Percentiles rank a stretch among this genome's conserved stretches.
These are phyloP conservation scores for Oedothorax gibbosus DNA, from an alignment of 1,140 invertebrate species.

Conservation along the genomic window DNA sequence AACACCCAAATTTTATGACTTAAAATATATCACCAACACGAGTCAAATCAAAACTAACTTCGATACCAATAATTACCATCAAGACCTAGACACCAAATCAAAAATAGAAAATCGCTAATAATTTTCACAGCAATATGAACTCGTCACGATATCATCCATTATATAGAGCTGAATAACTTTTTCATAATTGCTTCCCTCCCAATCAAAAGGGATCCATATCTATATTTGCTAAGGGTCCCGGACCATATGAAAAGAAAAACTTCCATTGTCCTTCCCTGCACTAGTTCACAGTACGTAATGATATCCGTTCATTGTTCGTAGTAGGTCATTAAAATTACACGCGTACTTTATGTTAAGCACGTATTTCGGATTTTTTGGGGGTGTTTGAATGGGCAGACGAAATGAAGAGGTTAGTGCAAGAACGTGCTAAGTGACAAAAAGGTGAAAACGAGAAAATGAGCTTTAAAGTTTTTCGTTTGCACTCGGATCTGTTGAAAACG, in stretches of 20 bases:
- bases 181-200: constrained; percentile 28
- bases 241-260: constrained; percentile 9
- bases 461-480: too few species aligned
- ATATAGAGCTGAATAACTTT: background rate
- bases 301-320: constrained; percentile 27
- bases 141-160: background rate
- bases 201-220: background rate
- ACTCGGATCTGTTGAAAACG: too few species aligned
- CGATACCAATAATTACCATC: too few species aligned
- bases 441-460: too few species aligned
- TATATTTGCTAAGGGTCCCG: constrained; percentile 6
- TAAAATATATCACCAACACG: too few species aligned
- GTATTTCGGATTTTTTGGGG: constrained; percentile 33
- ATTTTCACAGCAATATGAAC: background rate
- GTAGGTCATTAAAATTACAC: constrained; percentile 40
- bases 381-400: background rate
- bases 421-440: too few species aligned
- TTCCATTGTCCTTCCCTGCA: constrained; percentile 1
- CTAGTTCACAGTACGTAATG: constrained; percentile 25
- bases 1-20: too few species aligned
- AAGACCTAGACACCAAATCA: too few species aligned
- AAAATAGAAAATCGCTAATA: background rate
- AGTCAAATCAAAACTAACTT: too few species aligned
- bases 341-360: constrained; percentile 26
- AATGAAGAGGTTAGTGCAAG: too few species aligned